Conservation (phyloP, 2,113 vertebrate genomes). For the Notothenia rossii region DNA sequence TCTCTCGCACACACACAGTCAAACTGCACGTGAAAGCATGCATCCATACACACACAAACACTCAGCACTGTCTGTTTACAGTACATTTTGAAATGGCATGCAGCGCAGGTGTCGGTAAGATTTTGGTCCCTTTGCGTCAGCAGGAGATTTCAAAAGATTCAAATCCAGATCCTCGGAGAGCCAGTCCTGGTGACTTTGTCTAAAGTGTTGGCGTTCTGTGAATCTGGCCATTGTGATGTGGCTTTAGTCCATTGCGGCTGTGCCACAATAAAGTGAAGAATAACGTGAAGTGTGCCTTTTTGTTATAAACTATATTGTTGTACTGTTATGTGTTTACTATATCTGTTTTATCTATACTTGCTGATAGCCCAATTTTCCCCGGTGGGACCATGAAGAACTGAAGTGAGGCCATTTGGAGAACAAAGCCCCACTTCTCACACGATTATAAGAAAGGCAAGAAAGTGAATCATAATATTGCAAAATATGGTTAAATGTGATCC, state of each 20-base stretch:
- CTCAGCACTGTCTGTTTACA: constrained; percentile 31
- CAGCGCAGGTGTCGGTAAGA: constrained; percentile 35
- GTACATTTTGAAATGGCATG: constrained; percentile 42
- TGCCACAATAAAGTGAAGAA: constrained; percentile 51
- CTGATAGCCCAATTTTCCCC: no score
- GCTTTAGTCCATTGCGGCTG: constrained; percentile 50
- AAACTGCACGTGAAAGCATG: constrained; percentile 58
- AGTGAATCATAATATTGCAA: constrained; percentile 68
- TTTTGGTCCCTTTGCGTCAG: constrained; percentile 69
- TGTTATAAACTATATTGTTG: no score
- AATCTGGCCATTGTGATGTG: constrained; percentile 54
- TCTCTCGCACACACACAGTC: constrained; percentile 10
- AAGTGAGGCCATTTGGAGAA: constrained; percentile 30
- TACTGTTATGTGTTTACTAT: no score
- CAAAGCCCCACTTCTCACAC: constrained; percentile 54
- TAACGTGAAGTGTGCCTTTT: constrained; percentile 23
- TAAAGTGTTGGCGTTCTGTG: constrained; percentile 28
- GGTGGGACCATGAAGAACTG: neutral
- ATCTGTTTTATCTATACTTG: no score
- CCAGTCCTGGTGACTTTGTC: constrained; percentile 56
- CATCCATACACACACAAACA: constrained; percentile 23
- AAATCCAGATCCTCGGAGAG: constrained; percentile 52
- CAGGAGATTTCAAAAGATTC: constrained; percentile 53
- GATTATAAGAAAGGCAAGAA: constrained; percentile 65
- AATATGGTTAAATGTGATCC: constrained; percentile 63